These are phyloP conservation scores for Zaprionus bogoriensis DNA, from an alignment of 2,888 invertebrate species.

Conservation along the genomic window DNA sequence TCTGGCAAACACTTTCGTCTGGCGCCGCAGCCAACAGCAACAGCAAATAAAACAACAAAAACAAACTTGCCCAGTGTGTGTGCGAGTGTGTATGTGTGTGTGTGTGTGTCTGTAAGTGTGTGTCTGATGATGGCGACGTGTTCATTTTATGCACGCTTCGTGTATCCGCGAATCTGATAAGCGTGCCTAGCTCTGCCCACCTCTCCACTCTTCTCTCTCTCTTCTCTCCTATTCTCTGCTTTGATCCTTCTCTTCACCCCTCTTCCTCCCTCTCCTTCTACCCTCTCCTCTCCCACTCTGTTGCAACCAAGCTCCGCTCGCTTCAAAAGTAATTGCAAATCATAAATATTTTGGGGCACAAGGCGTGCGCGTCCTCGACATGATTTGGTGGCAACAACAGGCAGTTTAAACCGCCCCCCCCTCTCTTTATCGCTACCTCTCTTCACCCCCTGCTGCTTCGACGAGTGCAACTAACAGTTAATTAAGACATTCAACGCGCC, in stretches of 20 bases:
- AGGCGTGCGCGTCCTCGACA: slow-evolving; percentile 50
- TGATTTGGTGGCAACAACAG: slow-evolving; percentile 61
- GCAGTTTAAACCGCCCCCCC: slow-evolving; percentile 14
- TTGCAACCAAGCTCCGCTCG: slow-evolving; percentile 10
- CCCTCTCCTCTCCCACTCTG: background rate
- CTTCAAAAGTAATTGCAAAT: slow-evolving; percentile 67
- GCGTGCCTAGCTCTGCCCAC: slow-evolving; percentile 9
- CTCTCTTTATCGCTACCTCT: background rate
- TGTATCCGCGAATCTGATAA: slow-evolving; percentile 70
- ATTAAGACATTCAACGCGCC: slow-evolving; percentile 65
- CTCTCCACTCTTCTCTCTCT: background rate
- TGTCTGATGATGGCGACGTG: slow-evolving; percentile 36
- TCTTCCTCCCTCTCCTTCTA: background rate
- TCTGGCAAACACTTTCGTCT: slow-evolving; percentile 65
- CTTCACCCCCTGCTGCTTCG: slow-evolving; percentile 8
- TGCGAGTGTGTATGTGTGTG: background rate
- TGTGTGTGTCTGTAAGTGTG: slow-evolving; percentile 12
- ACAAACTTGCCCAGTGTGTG: background rate
- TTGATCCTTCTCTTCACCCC: too few species aligned
- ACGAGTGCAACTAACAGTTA: slow-evolving; percentile 67
- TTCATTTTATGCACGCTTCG: slow-evolving; percentile 56
- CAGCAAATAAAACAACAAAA: slow-evolving; percentile 16
- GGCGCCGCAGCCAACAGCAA: slow-evolving; percentile 47
- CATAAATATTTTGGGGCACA: slow-evolving; percentile 65
- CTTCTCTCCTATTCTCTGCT: background rate